Percentiles rank a stretch among this genome's conserved stretches.
These are phyloP conservation scores for Aphelenchoides bicaudatus DNA, from an alignment of 2,888 invertebrate species.

Conservation along the genomic window DNA sequence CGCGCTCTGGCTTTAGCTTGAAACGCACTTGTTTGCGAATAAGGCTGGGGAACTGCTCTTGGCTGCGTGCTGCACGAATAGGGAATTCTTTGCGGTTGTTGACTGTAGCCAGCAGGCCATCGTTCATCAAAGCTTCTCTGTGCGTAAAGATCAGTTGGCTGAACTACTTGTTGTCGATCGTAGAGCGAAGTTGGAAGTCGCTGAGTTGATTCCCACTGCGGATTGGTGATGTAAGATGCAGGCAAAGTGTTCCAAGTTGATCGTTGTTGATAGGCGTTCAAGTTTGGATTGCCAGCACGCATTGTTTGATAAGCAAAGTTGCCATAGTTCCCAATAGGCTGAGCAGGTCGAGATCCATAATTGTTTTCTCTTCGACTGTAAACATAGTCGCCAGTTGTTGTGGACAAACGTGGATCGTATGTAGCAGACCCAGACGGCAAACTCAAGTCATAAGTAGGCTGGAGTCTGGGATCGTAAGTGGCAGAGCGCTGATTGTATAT, in stretches of 20 bases:
- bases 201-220: neutral
- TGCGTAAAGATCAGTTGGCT: too few species aligned
- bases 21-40: conserved; percentile 11
- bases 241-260: neutral
- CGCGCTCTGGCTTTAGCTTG: too few species aligned
- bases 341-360: conserved; percentile 54
- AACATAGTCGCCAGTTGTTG: conserved; percentile 35
- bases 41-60: conserved; percentile 17
- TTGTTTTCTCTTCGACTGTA: conserved; percentile 55
- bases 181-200: neutral
- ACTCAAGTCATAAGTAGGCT: conserved; percentile 7
- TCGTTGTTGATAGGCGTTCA: neutral
- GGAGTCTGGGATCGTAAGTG: too few species aligned
- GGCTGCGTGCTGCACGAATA: conserved; percentile 13
- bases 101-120: neutral
- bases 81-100: neutral
- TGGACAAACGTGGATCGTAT: neutral
- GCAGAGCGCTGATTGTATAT: conserved; percentile 13
- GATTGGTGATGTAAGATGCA: neutral
- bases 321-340: conserved; percentile 50
- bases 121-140: conserved; percentile 4
- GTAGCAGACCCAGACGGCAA: too few species aligned
- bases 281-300: conserved; percentile 25
- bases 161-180: neutral
- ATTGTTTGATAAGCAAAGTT: conserved; percentile 39